Percentiles rank a stretch among this genome's conserved stretches.
Evolutionary conservation across 2,888 invertebrate genomes (phyloP).

Genomic region (Anthophora plumipes): DNA sequence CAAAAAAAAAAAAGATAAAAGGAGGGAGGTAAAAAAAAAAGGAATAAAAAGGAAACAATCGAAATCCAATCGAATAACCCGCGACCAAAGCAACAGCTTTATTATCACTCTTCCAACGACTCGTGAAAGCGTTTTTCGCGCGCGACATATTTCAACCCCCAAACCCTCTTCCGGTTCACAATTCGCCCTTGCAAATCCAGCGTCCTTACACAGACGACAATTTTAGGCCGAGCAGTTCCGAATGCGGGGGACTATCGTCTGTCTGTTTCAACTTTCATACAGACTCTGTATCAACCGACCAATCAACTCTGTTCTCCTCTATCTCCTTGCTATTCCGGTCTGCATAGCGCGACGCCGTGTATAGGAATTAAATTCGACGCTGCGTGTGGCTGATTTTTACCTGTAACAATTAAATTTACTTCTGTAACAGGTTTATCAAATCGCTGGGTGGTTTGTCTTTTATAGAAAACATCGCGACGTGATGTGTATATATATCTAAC

Average conservation of each 20-base stretch:
- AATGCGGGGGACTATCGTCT: not conserved
- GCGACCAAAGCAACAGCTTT: not conserved
- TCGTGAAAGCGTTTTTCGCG: constrained; percentile 24
- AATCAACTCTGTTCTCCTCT: not conserved
- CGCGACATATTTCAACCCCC: constrained; percentile 8
- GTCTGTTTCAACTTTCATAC: not conserved
- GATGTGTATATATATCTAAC: not conserved
- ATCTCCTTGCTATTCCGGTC: not conserved
- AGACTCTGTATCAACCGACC: too few species aligned
- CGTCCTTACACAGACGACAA: not conserved
- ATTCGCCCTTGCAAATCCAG: not conserved
- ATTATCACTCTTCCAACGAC: not conserved
- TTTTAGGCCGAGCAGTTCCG: constrained; percentile 14
- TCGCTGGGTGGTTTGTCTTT: constrained; percentile 35
- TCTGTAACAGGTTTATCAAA: constrained; percentile 44
- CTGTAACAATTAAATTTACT: constrained; percentile 36
- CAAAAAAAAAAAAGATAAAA: too few species aligned
- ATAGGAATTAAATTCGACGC: constrained; percentile 21
- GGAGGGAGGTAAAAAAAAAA: too few species aligned
- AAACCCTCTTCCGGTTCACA: not conserved
- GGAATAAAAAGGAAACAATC: not conserved
- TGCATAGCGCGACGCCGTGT: not conserved
- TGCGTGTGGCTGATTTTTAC: constrained; percentile 1
- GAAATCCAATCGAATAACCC: not conserved
- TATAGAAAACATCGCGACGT: constrained; percentile 16